Evolutionary conservation across 1,140 invertebrate species (phyloP).

Genomic region (Druon quercuslanigerum): DNA sequence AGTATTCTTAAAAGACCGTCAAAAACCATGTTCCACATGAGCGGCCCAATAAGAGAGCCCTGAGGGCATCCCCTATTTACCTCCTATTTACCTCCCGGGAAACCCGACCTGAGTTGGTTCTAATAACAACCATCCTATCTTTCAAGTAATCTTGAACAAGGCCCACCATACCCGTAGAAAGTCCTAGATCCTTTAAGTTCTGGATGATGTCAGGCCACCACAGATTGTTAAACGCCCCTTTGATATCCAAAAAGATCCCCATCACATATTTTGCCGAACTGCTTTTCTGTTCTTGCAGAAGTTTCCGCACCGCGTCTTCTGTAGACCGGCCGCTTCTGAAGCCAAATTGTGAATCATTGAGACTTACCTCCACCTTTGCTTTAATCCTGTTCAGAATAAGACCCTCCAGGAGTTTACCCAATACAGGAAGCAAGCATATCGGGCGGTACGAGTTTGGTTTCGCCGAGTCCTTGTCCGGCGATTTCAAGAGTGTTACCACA

Average conservation of each 20-base stretch:
- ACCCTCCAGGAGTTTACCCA: conserved; percentile 58
- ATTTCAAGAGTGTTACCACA: conserved; percentile 57
- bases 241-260: too few relatives aligned
- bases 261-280: not conserved
- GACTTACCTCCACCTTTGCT: not conserved
- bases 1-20: not conserved
- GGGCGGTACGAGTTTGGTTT: conserved; percentile 55
- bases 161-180: not conserved
- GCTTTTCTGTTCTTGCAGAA: too few relatives aligned
- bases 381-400: conserved; percentile 45
- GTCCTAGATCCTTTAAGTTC: not conserved
- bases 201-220: not conserved
- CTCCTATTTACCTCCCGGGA: not conserved
- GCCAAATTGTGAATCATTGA: conserved; percentile 33
- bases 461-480: conserved; percentile 34
- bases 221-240: not conserved
- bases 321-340: conserved; percentile 40
- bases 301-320: conserved; percentile 41
- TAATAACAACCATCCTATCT: not conserved
- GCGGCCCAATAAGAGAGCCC: not conserved
- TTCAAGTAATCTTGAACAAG: not conserved
- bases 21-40: not conserved
- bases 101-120: not conserved
- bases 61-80: not conserved
- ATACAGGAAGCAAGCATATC: conserved; percentile 53